These are phyloP conservation scores for Thymelicus lineola DNA, from an alignment of 2,888 invertebrate genomes.

Conservation along the genomic window DNA sequence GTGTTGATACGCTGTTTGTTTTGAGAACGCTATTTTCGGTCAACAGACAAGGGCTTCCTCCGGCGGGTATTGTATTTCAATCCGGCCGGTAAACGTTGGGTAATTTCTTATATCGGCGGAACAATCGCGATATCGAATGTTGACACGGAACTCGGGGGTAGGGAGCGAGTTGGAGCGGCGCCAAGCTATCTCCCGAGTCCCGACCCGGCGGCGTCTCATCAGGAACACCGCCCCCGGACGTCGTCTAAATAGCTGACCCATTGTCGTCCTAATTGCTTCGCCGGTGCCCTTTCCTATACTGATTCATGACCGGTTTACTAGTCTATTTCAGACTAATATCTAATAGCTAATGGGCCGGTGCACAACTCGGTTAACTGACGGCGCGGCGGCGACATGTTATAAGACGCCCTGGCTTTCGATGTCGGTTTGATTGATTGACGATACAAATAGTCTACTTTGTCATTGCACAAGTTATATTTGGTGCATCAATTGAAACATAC, in stretches of 20 bases:
- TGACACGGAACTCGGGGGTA: slow-evolving; percentile 19
- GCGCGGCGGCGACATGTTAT: slow-evolving; percentile 20
- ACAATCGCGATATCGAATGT: slow-evolving; percentile 15
- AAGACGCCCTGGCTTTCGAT: slow-evolving; percentile 17
- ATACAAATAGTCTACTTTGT: slow-evolving; percentile 5
- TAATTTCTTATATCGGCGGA: slow-evolving; percentile 2
- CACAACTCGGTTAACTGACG: slow-evolving; percentile 24
- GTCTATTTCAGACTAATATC: slow-evolving; percentile 30
- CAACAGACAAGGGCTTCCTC: slow-evolving; percentile 1
- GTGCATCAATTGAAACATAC: too few species aligned
- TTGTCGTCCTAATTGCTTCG: slow-evolving; percentile 60
- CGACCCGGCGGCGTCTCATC: slow-evolving; percentile 42
- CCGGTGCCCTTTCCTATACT: slow-evolving; percentile 60
- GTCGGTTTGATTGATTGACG: slow-evolving; percentile 26
- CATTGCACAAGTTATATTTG: background rate
- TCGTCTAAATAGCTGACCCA: slow-evolving; percentile 60
- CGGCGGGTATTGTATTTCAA: slow-evolving; percentile 13
- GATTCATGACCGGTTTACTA: slow-evolving; percentile 59
- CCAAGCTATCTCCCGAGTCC: slow-evolving; percentile 41
- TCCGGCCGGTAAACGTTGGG: background rate
- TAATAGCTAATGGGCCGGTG: slow-evolving; percentile 9
- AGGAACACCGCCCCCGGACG: slow-evolving; percentile 46
- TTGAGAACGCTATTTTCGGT: slow-evolving; percentile 21
- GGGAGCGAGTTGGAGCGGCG: slow-evolving; percentile 36
- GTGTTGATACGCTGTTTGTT: slow-evolving; percentile 26